Evolutionary conservation across 37 sponge, comb jelly and placozoan genomes (phyloP), one percentile per base, ranked within the genome.

Genomic region (Corticium candelabrum): DNA sequence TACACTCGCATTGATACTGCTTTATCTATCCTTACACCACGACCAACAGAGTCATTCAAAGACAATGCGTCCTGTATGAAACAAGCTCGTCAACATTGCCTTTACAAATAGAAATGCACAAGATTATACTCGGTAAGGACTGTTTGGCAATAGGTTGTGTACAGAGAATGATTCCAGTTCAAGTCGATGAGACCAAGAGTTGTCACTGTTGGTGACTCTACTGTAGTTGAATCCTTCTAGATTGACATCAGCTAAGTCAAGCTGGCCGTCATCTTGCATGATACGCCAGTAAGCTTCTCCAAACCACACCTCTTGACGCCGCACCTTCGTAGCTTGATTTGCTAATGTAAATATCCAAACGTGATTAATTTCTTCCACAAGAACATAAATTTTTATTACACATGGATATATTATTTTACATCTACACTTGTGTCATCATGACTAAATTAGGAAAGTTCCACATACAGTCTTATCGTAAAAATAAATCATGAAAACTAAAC

Each of bases 231-330:
- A 70, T 35, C 21, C 21, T 15, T 70, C 73, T 34, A 93, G 68
- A 30, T 39, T 62, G 41, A 90, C 85, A 62, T 87, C 81, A 1
- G 91, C 85, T 67, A 93, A 34, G 68, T 87, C 71, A 3, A 92
- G 85, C 83, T 95, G 92, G 0, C 96, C 96, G 38, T 95, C 93
- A 1, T 83, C 77, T 38, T 93, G 93, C 40, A 83, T 83, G 37
- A 91, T 77, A 39, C 74, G 62, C 96, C 96, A 95, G 56, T 74
- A 76, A 27, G 88, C 86, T 38, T 91, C 90, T 35, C 89, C 96
- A 62, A 95, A 62, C 93, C 92, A 95, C 35, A 95, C 83, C 77
- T 95, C 96, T 41, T 89, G 82, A 67, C 93, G 80, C 5, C 77
- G 79, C n/a, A 83, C 79, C 37, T 88, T 84, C 15, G 86, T 86